phyloP scores from a whole-genome alignment of 2,113 vertebrate genomes.

The Melozone crissalis region DNA sequence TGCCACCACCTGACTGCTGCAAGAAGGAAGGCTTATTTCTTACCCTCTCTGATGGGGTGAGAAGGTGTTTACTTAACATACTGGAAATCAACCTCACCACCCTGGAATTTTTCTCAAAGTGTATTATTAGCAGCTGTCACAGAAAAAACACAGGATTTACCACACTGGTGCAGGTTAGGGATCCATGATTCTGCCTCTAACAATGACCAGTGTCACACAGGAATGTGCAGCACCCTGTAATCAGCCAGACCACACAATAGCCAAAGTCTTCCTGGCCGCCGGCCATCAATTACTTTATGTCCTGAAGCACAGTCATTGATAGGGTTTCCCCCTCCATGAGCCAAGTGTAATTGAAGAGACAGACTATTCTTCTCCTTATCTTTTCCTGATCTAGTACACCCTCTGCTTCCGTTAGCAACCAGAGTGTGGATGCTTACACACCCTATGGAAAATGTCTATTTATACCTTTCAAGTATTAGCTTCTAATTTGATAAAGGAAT shows the following conservation, averaged over 20 bases:
- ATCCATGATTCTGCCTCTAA: neutral
- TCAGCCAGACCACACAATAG: neutral
- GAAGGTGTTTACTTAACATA: neutral
- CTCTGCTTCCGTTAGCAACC: neutral
- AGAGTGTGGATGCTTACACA: neutral
- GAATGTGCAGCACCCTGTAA: neutral
- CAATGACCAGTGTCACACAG: neutral
- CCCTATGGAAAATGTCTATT: neutral
- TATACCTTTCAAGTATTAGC: neutral
- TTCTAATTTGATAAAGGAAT: neutral
- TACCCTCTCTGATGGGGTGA: neutral
- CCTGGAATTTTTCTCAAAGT: slow-evolving; percentile 19
- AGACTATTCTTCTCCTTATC: neutral
- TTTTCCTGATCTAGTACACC: neutral
- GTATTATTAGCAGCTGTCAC: neutral
- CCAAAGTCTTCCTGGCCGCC: neutral
- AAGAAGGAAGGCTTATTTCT: neutral
- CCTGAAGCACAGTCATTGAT: neutral
- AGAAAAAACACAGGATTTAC: slow-evolving; percentile 35
- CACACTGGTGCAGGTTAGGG: neutral
- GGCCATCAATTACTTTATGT: neutral
- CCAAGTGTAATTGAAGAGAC: neutral
- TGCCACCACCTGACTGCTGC: neutral
- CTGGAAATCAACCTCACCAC: slow-evolving; percentile 18
- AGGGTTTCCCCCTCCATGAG: neutral